Base-by-base conservation (phyloP, 92 coral and sea anemone genomes). In the Paragorgia papillata region DNA sequence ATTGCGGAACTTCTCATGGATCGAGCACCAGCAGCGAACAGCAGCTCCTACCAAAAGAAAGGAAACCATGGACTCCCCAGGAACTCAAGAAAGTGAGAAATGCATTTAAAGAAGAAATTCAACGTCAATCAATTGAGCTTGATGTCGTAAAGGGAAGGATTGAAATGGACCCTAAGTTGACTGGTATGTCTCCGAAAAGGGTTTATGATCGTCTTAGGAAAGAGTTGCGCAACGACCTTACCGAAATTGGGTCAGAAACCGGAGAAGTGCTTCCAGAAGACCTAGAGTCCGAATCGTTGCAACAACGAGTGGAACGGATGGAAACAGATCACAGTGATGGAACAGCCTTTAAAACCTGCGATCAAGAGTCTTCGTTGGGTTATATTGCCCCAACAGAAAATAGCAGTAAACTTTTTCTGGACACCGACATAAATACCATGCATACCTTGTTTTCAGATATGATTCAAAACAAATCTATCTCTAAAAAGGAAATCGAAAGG, bases 121-220 rank as follows among this genome's bases (percentile, higher is more conserved):
- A 19, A 14, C 9, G 29, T 0, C 46, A 27, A 44, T 17, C 24
- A 2, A 9, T 69, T 30, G 27, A 40, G 4, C 31, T 69, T 22
- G 40, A 49, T 20, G 0, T 14, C 18, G 59, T 69, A 14, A 59
- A 41, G 2, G 17, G 33, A 0, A 19, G 44, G 33, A 28, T 69
- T 27, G 76, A 49, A 29, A 18, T 27, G 27, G 13, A 20, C 13
- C 21, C 44, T 21, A 21, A 48, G 3, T 60, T 49, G 51, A 0
- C 18, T 26, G 44, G 44, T 19, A 69, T 69, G 76, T 48, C 76
- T 9, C 76, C 76, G 9, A 13, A 60, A 1, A 31, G 76, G 20
- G 35, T 69, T 0, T 69, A 69, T 18, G 76, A 69, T 41, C 6
- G 26, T 6, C 58, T 5, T 3, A 51, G 17, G 26, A 51, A 51